Evolutionary conservation across 2,888 invertebrate species (phyloP).

Genomic region (Augochlorella aurata): DNA sequence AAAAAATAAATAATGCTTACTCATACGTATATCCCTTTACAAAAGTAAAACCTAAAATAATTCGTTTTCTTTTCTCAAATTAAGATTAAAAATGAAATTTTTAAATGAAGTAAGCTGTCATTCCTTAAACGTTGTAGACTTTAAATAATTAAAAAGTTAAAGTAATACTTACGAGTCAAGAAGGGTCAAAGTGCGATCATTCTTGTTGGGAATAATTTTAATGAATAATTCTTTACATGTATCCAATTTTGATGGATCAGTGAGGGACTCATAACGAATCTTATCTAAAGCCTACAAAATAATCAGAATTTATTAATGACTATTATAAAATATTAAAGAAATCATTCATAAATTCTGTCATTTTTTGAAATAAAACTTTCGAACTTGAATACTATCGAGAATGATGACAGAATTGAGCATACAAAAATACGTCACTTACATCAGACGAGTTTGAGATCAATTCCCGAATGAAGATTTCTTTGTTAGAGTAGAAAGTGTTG

Average conservation of each 20-base stretch:
- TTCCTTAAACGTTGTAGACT: not conserved
- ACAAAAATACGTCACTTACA: slow-evolving; percentile 80
- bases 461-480: slow-evolving; percentile 99
- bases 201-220: slow-evolving; percentile 98
- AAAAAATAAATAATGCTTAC: slow-evolving; percentile 19
- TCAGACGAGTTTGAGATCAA: slow-evolving; percentile 99
- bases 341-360: not conserved
- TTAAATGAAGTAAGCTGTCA: not conserved
- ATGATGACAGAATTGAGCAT: not conserved
- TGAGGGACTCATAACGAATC: slow-evolving; percentile 98
- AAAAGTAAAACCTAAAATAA: slow-evolving; percentile 4
- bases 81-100: not conserved
- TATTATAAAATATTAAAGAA: not conserved
- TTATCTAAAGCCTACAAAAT: slow-evolving; percentile 88
- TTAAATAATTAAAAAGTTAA: not conserved
- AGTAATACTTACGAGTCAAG: slow-evolving; percentile 86
- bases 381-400: not conserved
- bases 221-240: slow-evolving; percentile 97
- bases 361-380: not conserved
- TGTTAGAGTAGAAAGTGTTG: slow-evolving; percentile 99
- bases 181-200: slow-evolving; percentile 96
- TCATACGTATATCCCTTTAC: not conserved
- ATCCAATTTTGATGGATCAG: slow-evolving; percentile 97
- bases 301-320: not conserved
- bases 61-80: not conserved